Evolutionary conservation across 1,140 invertebrate species (phyloP), one percentile per base, ranked within the genome.

Genomic region (Plutomurus gul): DNA sequence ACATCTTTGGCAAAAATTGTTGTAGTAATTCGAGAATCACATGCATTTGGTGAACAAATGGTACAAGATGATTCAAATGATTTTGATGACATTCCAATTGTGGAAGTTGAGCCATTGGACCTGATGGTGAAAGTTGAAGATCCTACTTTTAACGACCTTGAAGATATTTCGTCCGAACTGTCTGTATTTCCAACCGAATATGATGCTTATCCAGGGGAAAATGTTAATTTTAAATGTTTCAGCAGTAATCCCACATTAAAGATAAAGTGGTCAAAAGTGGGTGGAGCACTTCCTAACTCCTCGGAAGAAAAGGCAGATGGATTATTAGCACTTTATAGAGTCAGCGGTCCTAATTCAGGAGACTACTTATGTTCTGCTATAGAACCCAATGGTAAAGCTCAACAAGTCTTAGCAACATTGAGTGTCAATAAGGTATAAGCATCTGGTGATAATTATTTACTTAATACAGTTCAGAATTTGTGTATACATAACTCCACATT

Each of bases 281-380:
- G 89, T 37, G 93, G 92, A 10, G 84, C 87, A 3, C 84, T 93
- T 70, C 92, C 96, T 8, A 89, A 91, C 82, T 89, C 90, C 0
- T 88, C 92, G 4, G 90, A 95, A 79, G 92, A 94, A 65, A 73
- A 60, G 10, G 88, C 87, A 1, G 84, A 85, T 56, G 95, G 95
- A 25, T 82, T 92, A 0, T 87, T 98, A 0, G 85, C 91, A 5
- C 93, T 98, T 56, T 90, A 89, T 1, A 90, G 93, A 83, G 88
- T 95, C 0, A 90, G 91, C 85, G 88, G 91, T 1, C 90, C 92
- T 36, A 95, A 98, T 85, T 93, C 93, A 71, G 96, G 96, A 40
- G 89, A 90, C 27, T 98, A 97, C 85, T 90, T 95, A 56, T 98
- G 96, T 85, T 91, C 92, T 84, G 94, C 94, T 0, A 91, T 87